Percentiles rank a stretch among this genome's conserved stretches.
Conservation (phyloP, 2,888 invertebrate species). For the Drosophila seclusa region DNA sequence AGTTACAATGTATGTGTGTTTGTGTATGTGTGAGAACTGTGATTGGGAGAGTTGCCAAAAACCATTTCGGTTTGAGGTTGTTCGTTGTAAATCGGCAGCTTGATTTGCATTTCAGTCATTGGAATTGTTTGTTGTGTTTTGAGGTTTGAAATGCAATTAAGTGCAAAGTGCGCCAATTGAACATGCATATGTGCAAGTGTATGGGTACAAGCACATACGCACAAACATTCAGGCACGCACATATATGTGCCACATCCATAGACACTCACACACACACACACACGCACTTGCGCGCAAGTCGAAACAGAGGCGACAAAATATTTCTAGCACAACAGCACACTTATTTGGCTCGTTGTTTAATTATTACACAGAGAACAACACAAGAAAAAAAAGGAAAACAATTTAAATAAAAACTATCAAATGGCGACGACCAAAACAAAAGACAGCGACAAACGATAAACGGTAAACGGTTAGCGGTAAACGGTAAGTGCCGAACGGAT, state of each 20-base stretch:
- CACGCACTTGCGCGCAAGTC: slow-evolving; percentile 48
- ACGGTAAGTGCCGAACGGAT: slow-evolving; percentile 31
- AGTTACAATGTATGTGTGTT: not conserved
- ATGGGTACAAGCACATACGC: not conserved
- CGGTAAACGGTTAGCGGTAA: slow-evolving; percentile 24
- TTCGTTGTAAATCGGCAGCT: slow-evolving; percentile 22
- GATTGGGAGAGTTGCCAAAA: slow-evolving; percentile 30
- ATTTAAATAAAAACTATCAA: slow-evolving; percentile 4
- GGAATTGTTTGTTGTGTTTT: slow-evolving; percentile 24
- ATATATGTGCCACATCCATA: slow-evolving; percentile 1
- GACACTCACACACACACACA: not conserved
- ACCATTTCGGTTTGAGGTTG: slow-evolving; percentile 25
- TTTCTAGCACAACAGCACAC: slow-evolving; percentile 20
- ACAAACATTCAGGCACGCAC: slow-evolving; percentile 1
- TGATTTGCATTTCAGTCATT: slow-evolving; percentile 57
- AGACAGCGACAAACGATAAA: slow-evolving; percentile 13
- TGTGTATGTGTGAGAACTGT: not conserved
- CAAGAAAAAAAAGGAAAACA: not conserved
- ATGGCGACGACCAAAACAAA: slow-evolving; percentile 9
- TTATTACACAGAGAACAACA: slow-evolving; percentile 13
- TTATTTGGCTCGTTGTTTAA: slow-evolving; percentile 6
- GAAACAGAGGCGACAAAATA: slow-evolving; percentile 43
- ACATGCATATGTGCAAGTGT: not conserved
- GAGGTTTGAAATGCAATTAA: slow-evolving; percentile 43
- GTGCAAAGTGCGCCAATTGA: slow-evolving; percentile 29